Evolutionary conservation across 2,888 invertebrate genomes (phyloP).

Genomic region (Tinea pellionella): DNA sequence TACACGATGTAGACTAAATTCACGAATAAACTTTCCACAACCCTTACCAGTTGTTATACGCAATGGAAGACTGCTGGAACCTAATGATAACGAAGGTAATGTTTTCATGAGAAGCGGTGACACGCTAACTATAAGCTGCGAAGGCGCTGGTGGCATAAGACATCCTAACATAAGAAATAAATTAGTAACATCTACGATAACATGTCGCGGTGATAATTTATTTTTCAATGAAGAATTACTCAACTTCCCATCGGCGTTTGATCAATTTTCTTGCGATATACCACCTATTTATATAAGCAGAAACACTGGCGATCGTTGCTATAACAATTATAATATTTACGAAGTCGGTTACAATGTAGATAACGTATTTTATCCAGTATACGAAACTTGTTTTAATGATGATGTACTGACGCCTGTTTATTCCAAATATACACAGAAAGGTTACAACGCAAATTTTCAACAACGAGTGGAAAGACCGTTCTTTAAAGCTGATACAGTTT

Average conservation of each 20-base stretch:
- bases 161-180: constrained; percentile 32
- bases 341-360: constrained; percentile 51
- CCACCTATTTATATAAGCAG: constrained; percentile 37
- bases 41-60: constrained; percentile 45
- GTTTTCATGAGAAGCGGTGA: constrained; percentile 40
- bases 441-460: constrained; percentile 50
- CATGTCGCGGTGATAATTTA: constrained; percentile 36
- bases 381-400: constrained; percentile 53
- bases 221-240: constrained; percentile 48
- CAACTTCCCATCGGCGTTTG: constrained; percentile 31
- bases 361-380: constrained; percentile 38
- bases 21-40: constrained; percentile 39
- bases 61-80: constrained; percentile 40
- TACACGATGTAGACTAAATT: constrained; percentile 37
- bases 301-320: constrained; percentile 41
- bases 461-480: constrained; percentile 44
- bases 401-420: constrained; percentile 33
- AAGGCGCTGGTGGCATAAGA: constrained; percentile 29
- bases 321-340: constrained; percentile 31
- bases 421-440: constrained; percentile 50
- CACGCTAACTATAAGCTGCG: constrained; percentile 41
- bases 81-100: constrained; percentile 39
- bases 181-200: constrained; percentile 31
- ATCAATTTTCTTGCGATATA: constrained; percentile 31
- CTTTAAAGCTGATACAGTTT: constrained; percentile 39